Conservation (phyloP, 2,113 vertebrate genomes). For the Istiophorus platypterus region DNA sequence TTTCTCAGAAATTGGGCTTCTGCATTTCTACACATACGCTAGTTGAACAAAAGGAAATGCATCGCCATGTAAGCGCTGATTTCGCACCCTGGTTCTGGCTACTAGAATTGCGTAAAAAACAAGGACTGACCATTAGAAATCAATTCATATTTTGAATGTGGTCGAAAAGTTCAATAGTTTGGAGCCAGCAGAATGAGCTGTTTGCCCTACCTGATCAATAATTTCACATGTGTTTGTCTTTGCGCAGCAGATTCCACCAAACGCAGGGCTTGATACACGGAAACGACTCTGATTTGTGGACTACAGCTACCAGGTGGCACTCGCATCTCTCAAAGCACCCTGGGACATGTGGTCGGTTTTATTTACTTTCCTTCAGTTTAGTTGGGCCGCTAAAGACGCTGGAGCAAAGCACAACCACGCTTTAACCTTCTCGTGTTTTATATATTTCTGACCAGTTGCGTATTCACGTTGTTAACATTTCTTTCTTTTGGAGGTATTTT, state of each 20-base stretch:
- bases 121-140: background rate
- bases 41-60: conserved; percentile 82
- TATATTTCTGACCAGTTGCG: background rate
- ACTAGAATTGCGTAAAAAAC: conserved; percentile 6
- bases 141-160: background rate
- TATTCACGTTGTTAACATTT: background rate
- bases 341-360: conserved; percentile 56
- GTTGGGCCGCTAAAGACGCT: fast-evolving
- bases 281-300: conserved; percentile 59
- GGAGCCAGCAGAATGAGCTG: conserved; percentile 21
- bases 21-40: conserved; percentile 70
- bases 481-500: background rate
- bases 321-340: background rate
- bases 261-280: conserved; percentile 63
- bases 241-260: conserved; percentile 79
- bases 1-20: conserved; percentile 10
- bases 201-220: conserved; percentile 83
- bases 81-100: conserved; percentile 43
- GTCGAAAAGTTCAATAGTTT: background rate
- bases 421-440: background rate
- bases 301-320: conserved; percentile 75
- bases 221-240: conserved; percentile 84
- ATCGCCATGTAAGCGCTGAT: conserved; percentile 76
- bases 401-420: fast-evolving
- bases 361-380: background rate